Evolutionary conservation across 2,888 invertebrate species (phyloP).

Genomic region (Mythimna ferrago): DNA sequence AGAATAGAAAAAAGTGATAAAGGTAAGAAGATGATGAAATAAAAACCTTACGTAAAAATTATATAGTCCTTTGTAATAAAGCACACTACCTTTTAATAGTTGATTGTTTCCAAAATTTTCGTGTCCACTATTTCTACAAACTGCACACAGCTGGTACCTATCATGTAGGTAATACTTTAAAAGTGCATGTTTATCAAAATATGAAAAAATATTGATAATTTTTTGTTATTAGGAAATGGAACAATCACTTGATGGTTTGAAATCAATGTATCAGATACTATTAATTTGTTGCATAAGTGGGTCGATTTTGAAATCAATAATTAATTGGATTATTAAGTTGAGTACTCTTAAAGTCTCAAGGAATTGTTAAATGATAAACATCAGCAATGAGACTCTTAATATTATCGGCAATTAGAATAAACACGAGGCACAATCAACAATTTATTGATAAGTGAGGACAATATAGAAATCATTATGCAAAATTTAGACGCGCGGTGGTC

Average conservation of each 20-base stretch:
- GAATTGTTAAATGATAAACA: neutral
- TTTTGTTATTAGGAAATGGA: too few relatives aligned
- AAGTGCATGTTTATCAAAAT: neutral
- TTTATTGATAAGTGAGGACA: conserved; percentile 6
- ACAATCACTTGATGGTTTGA: too few relatives aligned
- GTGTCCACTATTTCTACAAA: neutral
- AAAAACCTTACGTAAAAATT: neutral
- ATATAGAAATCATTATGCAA: too few relatives aligned
- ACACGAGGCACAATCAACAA: neutral
- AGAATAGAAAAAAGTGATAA: too few relatives aligned
- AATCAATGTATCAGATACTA: neutral
- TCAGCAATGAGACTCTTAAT: neutral
- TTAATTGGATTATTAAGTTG: neutral
- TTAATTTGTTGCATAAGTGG: neutral
- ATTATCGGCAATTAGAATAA: neutral
- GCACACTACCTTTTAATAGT: neutral
- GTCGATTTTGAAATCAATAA: neutral
- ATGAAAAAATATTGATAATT: neutral
- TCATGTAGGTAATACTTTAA: neutral
- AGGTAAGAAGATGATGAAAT: too few relatives aligned
- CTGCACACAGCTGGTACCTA: neutral
- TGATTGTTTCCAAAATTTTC: too few relatives aligned
- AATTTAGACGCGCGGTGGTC: neutral
- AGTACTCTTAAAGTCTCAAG: neutral
- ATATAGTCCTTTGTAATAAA: neutral